Conservation (phyloP, 2,797 vertebrate genomes). For the Psittacula derbiana region DNA sequence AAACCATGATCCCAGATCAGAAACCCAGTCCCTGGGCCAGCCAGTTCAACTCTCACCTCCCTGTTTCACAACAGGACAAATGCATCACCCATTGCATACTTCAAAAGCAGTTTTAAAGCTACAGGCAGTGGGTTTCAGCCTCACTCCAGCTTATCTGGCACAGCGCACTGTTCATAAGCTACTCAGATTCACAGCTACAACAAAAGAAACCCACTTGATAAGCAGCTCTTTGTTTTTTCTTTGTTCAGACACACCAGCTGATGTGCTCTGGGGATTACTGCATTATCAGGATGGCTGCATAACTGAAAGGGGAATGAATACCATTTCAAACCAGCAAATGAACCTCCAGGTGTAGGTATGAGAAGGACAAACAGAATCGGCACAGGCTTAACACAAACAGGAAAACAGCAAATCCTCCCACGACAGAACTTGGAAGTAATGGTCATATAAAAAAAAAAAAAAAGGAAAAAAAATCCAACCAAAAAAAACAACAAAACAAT, state of each 20-base stretch:
- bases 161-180: neutral
- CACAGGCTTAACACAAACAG: neutral
- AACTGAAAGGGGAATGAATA: neutral
- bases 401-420: neutral
- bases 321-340: neutral
- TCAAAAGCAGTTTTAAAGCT: neutral
- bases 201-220: neutral
- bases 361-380: neutral
- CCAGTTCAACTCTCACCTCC: neutral
- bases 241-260: neutral
- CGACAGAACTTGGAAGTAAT: neutral
- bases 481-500: neutral
- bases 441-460: neutral
- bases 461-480: neutral
- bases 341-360: neutral
- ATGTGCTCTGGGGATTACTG: neutral
- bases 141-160: neutral
- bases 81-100: neutral
- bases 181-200: neutral
- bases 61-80: neutral
- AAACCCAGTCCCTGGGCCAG: neutral
- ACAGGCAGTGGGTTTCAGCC: neutral
- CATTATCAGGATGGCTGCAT: neutral
- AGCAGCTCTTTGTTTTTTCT: neutral
- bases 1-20: neutral